Base-by-base conservation (phyloP, 2,797 vertebrate species). In the Cottoperca gobio region DNA sequence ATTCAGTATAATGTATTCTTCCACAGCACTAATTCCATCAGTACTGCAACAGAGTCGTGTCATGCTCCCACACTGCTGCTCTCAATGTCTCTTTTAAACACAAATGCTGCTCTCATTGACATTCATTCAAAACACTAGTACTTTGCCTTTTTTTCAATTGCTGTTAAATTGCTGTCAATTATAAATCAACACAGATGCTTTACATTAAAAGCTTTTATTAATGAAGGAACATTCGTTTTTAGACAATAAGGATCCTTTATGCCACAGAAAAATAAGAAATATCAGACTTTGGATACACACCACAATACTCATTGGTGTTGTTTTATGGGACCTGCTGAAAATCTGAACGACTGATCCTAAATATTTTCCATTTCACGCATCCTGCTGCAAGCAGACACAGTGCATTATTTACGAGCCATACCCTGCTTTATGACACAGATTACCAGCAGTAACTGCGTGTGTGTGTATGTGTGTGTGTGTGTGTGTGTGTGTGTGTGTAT, bases 311-410 rank as follows among this genome's bases (percentile, higher is more conserved):
- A n/a, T n/a, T n/a, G n/a, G n/a, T n/a, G n/a, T n/a, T n/a, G n/a
- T n/a, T n/a, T n/a, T n/a, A n/a, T n/a, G n/a, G n/a, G n/a, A n/a
- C n/a, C n/a, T n/a, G n/a, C n/a, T 74, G 78, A 82, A 91, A 86
- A 84, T 76, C 72, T 69, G 76, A 87, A 83, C 42, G 86, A 86
- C 62, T 64, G 31, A 75, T 61, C 63, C 71, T 61, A 87, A 91
- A 88, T 89, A 85, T 88, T 91, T 92, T 91, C 91, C 89, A 89
- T 91, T 92, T 92, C 86, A 88, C 10, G 79, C 84, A 88, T 91
- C 86, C 86, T 88, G 86, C 83, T 84, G 70, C 76, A 8, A 67
- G 88, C 71, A 86, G 88, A 87, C 78, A 13, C 4, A 5, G 17
- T 92, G 76, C 87, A 92, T 92, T 91, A 92, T 92, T 92, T 69